These are phyloP conservation scores for Lamellibrachia columna DNA, from an alignment of 2,888 invertebrate species.

Conservation along the genomic window DNA sequence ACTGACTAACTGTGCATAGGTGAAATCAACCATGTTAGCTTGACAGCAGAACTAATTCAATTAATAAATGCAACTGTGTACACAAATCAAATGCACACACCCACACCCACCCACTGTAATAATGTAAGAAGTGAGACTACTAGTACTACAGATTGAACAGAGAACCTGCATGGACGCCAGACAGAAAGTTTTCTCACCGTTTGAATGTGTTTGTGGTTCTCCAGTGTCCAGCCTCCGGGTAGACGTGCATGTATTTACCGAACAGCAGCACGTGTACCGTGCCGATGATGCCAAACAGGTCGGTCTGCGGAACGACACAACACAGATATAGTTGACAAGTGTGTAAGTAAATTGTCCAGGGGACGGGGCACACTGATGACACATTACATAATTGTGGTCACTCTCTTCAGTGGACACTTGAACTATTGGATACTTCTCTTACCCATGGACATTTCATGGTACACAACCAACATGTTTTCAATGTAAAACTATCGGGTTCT, in stretches of 20 bases:
- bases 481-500: too few relatives aligned
- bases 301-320: slow-evolving; percentile 72
- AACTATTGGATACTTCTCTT: too few relatives aligned
- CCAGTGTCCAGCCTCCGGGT: slow-evolving; percentile 62
- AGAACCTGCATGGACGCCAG: neutral
- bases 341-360: neutral
- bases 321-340: neutral
- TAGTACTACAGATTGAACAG: neutral
- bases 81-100: neutral
- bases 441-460: too few relatives aligned
- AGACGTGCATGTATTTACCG: slow-evolving; percentile 88
- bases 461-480: too few relatives aligned
- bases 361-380: too few relatives aligned
- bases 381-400: too few relatives aligned
- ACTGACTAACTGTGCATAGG: neutral
- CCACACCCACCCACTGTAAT: too few relatives aligned
- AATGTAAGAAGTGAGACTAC: neutral
- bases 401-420: too few relatives aligned
- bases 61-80: neutral
- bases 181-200: slow-evolving; percentile 22
- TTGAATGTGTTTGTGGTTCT: slow-evolving; percentile 27
- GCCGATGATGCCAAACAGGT: slow-evolving; percentile 88
- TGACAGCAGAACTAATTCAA: neutral
- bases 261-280: slow-evolving; percentile 87
- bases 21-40: neutral